Percentiles rank a stretch among this genome's conserved stretches.
These are phyloP conservation scores for Thymelicus acteon DNA, from an alignment of 2,888 invertebrate genomes.

Conservation along the genomic window DNA sequence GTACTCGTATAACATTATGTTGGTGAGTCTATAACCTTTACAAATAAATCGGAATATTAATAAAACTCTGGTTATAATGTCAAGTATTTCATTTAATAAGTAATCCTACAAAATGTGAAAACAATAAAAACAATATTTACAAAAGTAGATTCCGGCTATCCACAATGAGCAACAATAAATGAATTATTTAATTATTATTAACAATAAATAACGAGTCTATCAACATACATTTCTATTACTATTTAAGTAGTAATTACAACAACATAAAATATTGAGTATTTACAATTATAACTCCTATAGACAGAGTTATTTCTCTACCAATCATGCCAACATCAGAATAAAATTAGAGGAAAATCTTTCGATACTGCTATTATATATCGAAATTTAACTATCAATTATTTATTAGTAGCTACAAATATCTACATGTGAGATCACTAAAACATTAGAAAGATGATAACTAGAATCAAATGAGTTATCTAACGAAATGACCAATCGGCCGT, in stretches of 20 bases:
- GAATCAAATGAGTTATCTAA: not conserved
- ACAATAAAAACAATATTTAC: conserved; percentile 78
- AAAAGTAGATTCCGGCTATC: conserved; percentile 56
- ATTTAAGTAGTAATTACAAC: conserved; percentile 53
- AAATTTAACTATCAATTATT: conserved; percentile 25
- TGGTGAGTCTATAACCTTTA: no score
- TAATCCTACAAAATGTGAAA: conserved; percentile 65
- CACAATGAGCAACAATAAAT: conserved; percentile 63
- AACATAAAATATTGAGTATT: conserved; percentile 38
- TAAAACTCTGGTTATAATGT: conserved; percentile 42
- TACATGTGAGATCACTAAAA: conserved; percentile 70
- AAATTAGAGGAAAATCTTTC: not conserved
- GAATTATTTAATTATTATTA: conserved; percentile 56
- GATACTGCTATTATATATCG: not conserved
- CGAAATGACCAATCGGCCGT: not conserved
- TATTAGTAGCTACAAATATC: conserved; percentile 46
- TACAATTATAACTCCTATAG: conserved; percentile 15
- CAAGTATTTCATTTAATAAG: conserved; percentile 65
- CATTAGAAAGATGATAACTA: conserved; percentile 40
- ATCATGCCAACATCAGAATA: conserved; percentile 3
- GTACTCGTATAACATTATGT: no score
- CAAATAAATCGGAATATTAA: not conserved
- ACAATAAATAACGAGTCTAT: conserved; percentile 75
- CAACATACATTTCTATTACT: conserved; percentile 14
- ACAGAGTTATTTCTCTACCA: not conserved